Evolutionary conservation across 2,888 invertebrate genomes (phyloP).

Genomic region (Mactromeris polynyma): DNA sequence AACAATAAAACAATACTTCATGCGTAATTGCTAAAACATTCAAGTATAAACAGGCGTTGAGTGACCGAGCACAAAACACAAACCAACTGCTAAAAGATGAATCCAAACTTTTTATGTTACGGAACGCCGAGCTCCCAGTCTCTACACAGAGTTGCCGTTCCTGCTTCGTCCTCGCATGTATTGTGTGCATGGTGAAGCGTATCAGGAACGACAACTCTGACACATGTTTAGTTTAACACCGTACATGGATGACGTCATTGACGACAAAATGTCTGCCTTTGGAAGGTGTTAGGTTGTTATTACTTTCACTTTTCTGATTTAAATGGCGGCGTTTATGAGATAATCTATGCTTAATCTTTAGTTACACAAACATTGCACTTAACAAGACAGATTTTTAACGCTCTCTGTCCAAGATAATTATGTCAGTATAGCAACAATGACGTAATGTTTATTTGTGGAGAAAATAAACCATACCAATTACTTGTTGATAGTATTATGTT

Average conservation of each 20-base stretch:
- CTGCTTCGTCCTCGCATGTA: too few species aligned
- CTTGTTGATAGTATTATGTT: background rate
- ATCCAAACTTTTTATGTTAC: background rate
- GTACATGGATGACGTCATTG: background rate
- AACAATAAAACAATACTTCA: slow-evolving; percentile 22
- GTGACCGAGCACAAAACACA: background rate
- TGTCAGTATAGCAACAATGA: background rate
- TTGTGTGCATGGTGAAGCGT: too few species aligned
- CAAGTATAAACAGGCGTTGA: slow-evolving; percentile 26
- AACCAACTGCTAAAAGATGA: background rate
- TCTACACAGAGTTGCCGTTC: too few species aligned
- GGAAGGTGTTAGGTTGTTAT: background rate
- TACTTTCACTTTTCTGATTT: slow-evolving; percentile 6
- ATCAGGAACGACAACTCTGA: too few species aligned
- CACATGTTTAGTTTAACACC: background rate
- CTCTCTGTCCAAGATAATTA: background rate
- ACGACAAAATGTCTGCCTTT: background rate
- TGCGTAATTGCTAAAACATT: slow-evolving; percentile 13
- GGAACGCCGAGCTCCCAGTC: background rate
- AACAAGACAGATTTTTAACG: slow-evolving; percentile 9
- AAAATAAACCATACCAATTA: background rate
- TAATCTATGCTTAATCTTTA: background rate
- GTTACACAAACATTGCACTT: background rate
- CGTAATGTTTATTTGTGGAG: background rate
- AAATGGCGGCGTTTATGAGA: slow-evolving; percentile 3